Evolutionary conservation across 1,140 invertebrate species (phyloP), one percentile per base, ranked within the genome.

Genomic region (Mycetomoellerius zeteki): DNA sequence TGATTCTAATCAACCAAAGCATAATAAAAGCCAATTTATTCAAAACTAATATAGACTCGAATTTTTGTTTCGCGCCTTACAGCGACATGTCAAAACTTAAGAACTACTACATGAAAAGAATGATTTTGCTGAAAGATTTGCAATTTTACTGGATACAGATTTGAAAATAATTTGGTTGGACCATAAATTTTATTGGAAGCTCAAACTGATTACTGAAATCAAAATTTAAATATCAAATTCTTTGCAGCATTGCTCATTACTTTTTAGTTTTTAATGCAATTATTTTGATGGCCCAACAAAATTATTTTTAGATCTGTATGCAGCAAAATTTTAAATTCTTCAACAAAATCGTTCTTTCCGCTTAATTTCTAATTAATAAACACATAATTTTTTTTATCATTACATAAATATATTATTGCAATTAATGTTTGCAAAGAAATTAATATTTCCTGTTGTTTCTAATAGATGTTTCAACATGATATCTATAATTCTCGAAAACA

Each of bases 11-110:
- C 56, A 47, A 8, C 12, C n/a, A 14, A 80, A 69, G n/a, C 27
- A 37, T 80, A 67, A 80, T 80, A 37, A 67, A 33, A 52, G 21
- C 52, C 14, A 43, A 76, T 52, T 67, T 52, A 80, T 67, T 67
- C 76, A 47, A 80, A 14, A 10, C 16, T 33, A 65, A 65, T 1
- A 10, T 75, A 60, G 43, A 76, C 7, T 16, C 7, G 0, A 76
- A 37, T 43, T 30, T 43, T 77, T 64, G 8, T 27, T 77, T 77
- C 16, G 8, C 16, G 8, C 21, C 0, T 77, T 47, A 27, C 10
- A 50, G 19, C 21, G 21, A 33, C n/a, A 24, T 24, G 30, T 24
- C 10, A 8, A 14, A 14, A 56, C 12, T 37, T 33, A n/a, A 54
- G 2, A 4, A 37, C 16, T 64, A 10, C 56, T 43, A 12, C 2